A percentile compares a stretch with the other conserved stretches of the same genome.
These are phyloP conservation scores for Microcebus griseorufus DNA, from an alignment of 2,113 vertebrate species.

Conservation along the genomic window DNA sequence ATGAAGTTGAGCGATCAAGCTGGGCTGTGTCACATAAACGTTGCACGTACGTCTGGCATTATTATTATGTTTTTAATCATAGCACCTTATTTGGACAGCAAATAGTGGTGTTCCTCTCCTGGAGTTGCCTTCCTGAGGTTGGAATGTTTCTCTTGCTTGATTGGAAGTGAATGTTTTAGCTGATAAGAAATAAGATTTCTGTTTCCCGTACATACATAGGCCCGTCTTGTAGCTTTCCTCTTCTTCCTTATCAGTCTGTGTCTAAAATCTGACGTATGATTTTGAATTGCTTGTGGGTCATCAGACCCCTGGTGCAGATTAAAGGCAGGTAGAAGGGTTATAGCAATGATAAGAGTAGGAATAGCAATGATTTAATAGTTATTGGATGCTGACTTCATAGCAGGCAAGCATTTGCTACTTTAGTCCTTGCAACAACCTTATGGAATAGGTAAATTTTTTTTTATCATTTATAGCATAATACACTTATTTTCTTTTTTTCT, in stretches of 20 bases:
- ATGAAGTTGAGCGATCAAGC: neutral
- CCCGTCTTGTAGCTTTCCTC: too few species aligned
- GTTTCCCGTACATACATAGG: too few species aligned
- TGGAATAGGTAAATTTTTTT: neutral
- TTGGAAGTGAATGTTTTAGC: too few species aligned
- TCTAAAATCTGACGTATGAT: too few species aligned
- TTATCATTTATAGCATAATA: neutral
- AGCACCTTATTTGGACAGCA: neutral
- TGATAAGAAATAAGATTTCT: neutral
- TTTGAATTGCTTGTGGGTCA: neutral
- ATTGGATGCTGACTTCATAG: fast-evolving
- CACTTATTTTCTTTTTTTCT: neutral
- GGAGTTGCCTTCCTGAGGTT: neutral
- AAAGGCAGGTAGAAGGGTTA: too few species aligned
- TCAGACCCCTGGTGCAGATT: too few species aligned
- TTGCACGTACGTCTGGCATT: fast-evolving
- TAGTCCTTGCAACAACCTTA: too few species aligned
- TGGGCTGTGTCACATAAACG: too few species aligned
- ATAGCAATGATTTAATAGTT: neutral
- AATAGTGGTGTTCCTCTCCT: too few species aligned
- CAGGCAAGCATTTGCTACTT: neutral
- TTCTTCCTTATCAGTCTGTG: neutral
- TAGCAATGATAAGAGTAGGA: neutral
- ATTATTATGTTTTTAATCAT: neutral
- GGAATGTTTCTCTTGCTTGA: too few species aligned